Conservation (phyloP, 2,113 vertebrate genomes). For the Gobiocypris rarus region DNA sequence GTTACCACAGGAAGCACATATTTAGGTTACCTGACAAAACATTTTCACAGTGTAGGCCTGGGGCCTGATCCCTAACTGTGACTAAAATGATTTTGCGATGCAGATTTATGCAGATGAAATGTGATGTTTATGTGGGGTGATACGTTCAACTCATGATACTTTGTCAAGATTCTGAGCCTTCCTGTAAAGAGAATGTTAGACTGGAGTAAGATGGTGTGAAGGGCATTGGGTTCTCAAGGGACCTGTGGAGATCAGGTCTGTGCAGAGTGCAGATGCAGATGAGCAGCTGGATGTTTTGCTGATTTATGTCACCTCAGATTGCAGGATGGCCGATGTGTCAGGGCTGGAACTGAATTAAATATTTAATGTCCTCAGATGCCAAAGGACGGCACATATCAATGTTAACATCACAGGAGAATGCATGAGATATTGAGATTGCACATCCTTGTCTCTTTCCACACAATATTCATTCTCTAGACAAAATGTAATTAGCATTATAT, state of each 20-base stretch:
- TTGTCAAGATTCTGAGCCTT: conserved; percentile 8
- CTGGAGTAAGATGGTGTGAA: conserved; percentile 29
- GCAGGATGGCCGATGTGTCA: conserved; percentile 36
- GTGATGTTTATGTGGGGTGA: conserved; percentile 4
- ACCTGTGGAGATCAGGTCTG: conserved; percentile 38
- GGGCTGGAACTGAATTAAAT: conserved; percentile 44
- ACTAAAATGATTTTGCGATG: not conserved
- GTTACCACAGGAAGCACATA: not conserved
- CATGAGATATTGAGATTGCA: conserved; percentile 23
- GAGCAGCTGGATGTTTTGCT: conserved; percentile 47
- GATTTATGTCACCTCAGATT: conserved; percentile 56
- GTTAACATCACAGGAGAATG: conserved; percentile 32
- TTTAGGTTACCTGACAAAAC: not conserved
- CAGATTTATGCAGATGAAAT: not conserved
- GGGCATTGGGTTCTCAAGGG: conserved; percentile 48
- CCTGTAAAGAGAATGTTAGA: not conserved
- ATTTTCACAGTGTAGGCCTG: not conserved
- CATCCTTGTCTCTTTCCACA: conserved; percentile 13
- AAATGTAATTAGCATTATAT: conserved; percentile 5
- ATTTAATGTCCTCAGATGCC: conserved; percentile 38
- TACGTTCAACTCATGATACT: not conserved
- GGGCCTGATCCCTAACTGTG: conserved; percentile 1
- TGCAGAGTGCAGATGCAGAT: conserved; percentile 46
- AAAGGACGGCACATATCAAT: conserved; percentile 38
- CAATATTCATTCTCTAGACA: conserved; percentile 28